Conservation (phyloP, 23 tunicate genomes). For the Phallusia fumigata region DNA sequence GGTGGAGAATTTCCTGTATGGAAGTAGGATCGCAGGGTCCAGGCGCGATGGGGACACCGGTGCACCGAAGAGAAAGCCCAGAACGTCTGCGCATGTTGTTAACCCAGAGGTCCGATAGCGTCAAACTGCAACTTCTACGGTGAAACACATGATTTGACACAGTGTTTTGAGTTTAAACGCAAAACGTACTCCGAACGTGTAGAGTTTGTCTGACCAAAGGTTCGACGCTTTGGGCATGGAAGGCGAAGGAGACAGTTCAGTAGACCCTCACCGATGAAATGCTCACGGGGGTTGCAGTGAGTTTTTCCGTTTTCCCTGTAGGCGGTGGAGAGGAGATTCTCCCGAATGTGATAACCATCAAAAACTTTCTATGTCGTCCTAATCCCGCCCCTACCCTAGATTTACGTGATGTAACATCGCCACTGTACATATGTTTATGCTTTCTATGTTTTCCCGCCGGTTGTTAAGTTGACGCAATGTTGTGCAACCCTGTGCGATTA, state of each 20-base stretch:
- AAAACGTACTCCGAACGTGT: not conserved
- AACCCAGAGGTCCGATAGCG: not conserved
- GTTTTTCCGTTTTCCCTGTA: too few species aligned
- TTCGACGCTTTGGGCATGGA: not conserved
- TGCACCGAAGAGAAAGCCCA: not conserved
- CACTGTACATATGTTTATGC: too few species aligned
- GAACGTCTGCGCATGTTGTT: not conserved
- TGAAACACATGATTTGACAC: not conserved
- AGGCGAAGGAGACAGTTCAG: slow-evolving; percentile 5
- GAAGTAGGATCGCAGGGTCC: not conserved
- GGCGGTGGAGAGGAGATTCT: too few species aligned
- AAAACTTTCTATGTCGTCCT: too few species aligned
- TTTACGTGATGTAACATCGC: too few species aligned
- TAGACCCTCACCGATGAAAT: too few species aligned
- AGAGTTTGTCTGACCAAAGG: slow-evolving; percentile 11
- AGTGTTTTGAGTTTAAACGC: not conserved
- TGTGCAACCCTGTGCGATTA: too few species aligned
- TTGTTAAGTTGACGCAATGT: too few species aligned
- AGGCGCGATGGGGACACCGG: not conserved
- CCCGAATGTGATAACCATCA: too few species aligned
- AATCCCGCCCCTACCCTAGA: too few species aligned
- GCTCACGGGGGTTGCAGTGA: too few species aligned
- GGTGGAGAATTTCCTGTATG: slow-evolving; percentile 9
- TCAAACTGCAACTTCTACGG: not conserved
- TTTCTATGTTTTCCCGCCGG: too few species aligned